Evolutionary conservation across 2,113 vertebrate species (phyloP).

Genomic region (Peromyscus polionotus): DNA sequence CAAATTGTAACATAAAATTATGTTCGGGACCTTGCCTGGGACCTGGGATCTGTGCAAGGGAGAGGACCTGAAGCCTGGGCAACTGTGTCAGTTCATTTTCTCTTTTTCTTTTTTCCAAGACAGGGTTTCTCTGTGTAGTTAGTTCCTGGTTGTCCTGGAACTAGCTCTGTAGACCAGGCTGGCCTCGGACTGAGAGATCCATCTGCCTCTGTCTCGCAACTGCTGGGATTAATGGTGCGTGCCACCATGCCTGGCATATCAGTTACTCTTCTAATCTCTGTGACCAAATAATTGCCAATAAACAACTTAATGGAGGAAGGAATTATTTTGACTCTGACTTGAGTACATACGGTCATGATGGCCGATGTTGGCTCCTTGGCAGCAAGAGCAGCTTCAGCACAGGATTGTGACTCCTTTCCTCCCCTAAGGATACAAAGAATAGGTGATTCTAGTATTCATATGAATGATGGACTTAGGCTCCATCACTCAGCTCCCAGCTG

Average conservation of each 20-base stretch:
- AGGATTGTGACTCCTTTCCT: neutral
- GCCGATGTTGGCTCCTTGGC: accelerated
- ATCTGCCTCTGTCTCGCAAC: no score
- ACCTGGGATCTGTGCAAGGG: neutral
- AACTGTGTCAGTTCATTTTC: neutral
- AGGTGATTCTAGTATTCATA: no score
- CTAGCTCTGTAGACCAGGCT: no score
- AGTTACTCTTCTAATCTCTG: neutral
- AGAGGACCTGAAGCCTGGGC: neutral
- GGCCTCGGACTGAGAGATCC: no score
- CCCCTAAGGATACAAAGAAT: neutral
- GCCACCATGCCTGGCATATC: no score
- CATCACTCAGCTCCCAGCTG: no score
- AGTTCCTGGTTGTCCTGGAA: no score
- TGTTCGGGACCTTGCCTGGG: neutral
- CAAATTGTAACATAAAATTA: neutral
- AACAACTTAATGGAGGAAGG: neutral
- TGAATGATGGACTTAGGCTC: neutral
- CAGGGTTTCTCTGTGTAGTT: no score
- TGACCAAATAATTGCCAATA: no score
- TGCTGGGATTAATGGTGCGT: no score
- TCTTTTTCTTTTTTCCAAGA: no score
- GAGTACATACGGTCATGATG: no score
- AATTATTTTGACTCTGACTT: neutral
- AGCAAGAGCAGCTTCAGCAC: neutral